Base-by-base conservation (phyloP, 2,888 invertebrate genomes). In the Villa cingulata region DNA sequence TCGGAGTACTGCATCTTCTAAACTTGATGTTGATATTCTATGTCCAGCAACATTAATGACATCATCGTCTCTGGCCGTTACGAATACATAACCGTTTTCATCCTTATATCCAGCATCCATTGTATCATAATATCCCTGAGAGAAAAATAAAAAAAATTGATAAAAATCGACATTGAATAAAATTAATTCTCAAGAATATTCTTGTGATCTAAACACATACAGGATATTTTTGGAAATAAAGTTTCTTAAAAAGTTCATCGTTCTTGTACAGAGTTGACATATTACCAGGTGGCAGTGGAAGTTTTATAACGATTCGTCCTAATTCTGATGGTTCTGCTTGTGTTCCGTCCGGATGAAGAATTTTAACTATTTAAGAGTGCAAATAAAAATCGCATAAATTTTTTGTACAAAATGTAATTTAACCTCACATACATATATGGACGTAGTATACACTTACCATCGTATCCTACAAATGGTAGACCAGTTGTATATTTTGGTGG, bases 1-100 rank as follows among this genome's bases (percentile, higher is more conserved):
- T n/a, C 84, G 76, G 38, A 92, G 66, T 14, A 91, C 81, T 0
- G 91, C 90, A 65, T 95, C 91, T 65, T 95, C 95, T 4, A 95
- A 67, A 1, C 89, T 87, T 0, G 87, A 81, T 0, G 92, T 90
- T 1, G 91, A 90, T 38, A 95, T 73, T 45, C 94, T 73, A 65
- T 94, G 94, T 0, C 94, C 95, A 1, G 95, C 89, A 1, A 95
- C 94, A 64, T 95, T 95, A 58, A 95, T 94, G 17, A 70, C 86
- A 67, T 95, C 95, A 70, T 95, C 95, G 50, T 88, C 90, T 32
- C 95, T 74, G 0, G 92, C 86, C 44, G 90, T 87, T 15, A 95
- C 89, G 68, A 83, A 89, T 2, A 95, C 75, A 47, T 86, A 86
- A 1, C 90, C 90, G 54, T 82, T 78, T 46, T 82, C 77, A 60